Evolutionary conservation across 2,888 invertebrate species (phyloP).

Genomic region (Monoplex corrugatus): DNA sequence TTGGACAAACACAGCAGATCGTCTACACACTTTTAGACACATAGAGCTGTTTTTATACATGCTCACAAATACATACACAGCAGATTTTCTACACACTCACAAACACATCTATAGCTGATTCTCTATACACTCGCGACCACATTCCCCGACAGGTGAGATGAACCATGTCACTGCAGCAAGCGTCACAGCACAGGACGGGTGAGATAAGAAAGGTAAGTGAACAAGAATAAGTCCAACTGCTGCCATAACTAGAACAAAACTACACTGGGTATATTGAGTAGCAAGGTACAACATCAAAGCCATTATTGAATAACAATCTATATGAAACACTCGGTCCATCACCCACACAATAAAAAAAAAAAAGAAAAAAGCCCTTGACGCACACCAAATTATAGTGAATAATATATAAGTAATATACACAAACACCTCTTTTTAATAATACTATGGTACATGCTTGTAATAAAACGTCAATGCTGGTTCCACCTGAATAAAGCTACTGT

Average conservation of each 20-base stretch:
- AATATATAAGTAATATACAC: no score
- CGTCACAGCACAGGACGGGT: slow-evolving; percentile 16
- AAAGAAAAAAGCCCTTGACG: neutral
- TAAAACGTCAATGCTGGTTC: slow-evolving; percentile 23
- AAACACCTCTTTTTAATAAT: neutral
- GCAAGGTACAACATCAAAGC: neutral
- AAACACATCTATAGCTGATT: no score
- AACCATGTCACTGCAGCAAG: slow-evolving; percentile 3
- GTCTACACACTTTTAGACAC: no score
- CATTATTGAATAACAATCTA: neutral
- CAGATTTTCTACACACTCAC: no score
- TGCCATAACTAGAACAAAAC: slow-evolving; percentile 13
- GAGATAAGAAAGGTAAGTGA: slow-evolving; percentile 19
- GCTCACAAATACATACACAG: no score
- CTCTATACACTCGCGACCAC: no score
- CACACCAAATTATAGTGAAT: neutral
- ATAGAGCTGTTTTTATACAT: no score
- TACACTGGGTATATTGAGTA: neutral
- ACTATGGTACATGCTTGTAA: neutral
- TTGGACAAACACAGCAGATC: no score
- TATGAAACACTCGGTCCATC: neutral
- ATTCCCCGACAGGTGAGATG: no score
- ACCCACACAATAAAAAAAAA: neutral
- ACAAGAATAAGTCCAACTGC: slow-evolving; percentile 23
- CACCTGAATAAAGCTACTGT: slow-evolving; percentile 3